These are phyloP conservation scores for Sylvicola cinctus DNA, from an alignment of 2,888 invertebrate species.

Conservation along the genomic window DNA sequence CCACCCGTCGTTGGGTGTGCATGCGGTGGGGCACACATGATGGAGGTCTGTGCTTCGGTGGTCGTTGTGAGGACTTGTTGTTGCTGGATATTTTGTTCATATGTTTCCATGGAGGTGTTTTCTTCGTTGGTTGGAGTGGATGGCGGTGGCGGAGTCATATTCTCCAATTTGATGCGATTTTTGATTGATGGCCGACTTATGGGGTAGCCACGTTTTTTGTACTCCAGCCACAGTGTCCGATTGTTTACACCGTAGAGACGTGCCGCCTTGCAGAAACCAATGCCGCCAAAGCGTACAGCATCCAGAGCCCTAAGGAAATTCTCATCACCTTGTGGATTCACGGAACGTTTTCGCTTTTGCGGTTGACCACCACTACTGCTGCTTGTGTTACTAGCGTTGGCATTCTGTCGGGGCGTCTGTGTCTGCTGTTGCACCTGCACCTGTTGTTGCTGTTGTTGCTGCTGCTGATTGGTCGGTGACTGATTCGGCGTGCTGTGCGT, in stretches of 20 bases:
- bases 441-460: slow-evolving; percentile 13
- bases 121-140: slow-evolving; percentile 22
- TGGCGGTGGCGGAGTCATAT: slow-evolving; percentile 37
- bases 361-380: slow-evolving; percentile 16
- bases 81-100: slow-evolving; percentile 18
- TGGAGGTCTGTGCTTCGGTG: slow-evolving; percentile 28
- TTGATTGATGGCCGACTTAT: slow-evolving; percentile 61
- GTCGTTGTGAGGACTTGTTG: slow-evolving; percentile 22
- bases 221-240: slow-evolving; percentile 66
- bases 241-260: slow-evolving; percentile 70
- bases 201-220: slow-evolving; percentile 66
- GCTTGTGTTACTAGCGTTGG: slow-evolving; percentile 22
- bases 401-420: slow-evolving; percentile 15
- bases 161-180: slow-evolving; percentile 48
- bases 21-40: slow-evolving; percentile 37
- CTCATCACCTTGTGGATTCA: slow-evolving; percentile 64
- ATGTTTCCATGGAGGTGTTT: slow-evolving; percentile 23
- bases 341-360: slow-evolving; percentile 46
- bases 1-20: slow-evolving; percentile 15
- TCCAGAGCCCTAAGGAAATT: slow-evolving; percentile 64
- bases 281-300: slow-evolving; percentile 62
- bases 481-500: slow-evolving; percentile 27
- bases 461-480: slow-evolving; percentile 15
- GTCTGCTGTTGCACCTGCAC: slow-evolving; percentile 12
- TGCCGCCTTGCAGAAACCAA: slow-evolving; percentile 72